Evolutionary conservation across 2,888 invertebrate genomes (phyloP).

Genomic region (Megaustenia siamemsis): DNA sequence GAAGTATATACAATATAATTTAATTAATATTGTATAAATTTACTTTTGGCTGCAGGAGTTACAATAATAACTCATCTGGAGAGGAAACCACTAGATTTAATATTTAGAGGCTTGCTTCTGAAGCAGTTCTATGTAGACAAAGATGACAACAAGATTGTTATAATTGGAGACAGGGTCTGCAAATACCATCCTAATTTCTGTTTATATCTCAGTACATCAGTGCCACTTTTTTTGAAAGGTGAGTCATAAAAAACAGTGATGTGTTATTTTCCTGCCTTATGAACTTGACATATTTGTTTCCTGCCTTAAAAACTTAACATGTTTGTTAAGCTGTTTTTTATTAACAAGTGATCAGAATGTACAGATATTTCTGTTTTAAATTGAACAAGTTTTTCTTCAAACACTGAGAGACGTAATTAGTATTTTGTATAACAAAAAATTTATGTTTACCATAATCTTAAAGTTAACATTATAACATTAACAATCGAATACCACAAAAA

Average conservation of each 20-base stretch:
- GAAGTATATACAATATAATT: not conserved
- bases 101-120: slow-evolving; percentile 72
- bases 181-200: slow-evolving; percentile 74
- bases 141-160: slow-evolving; percentile 71
- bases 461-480: too few relatives aligned
- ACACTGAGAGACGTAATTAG: too few relatives aligned
- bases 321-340: too few relatives aligned
- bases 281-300: too few relatives aligned
- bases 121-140: slow-evolving; percentile 73
- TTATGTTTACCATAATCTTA: too few relatives aligned
- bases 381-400: too few relatives aligned
- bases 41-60: slow-evolving; percentile 66
- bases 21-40: not conserved
- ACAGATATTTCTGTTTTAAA: not conserved
- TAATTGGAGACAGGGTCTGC: slow-evolving; percentile 70
- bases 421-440: too few relatives aligned
- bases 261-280: not conserved
- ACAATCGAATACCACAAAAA: too few relatives aligned
- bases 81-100: slow-evolving; percentile 71
- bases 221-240: slow-evolving; percentile 77
- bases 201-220: slow-evolving; percentile 76
- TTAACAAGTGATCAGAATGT: not conserved
- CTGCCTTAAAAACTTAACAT: too few relatives aligned
- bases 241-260: slow-evolving; percentile 12
- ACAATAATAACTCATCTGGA: slow-evolving; percentile 78